Base-by-base conservation (phyloP, 2,888 invertebrate genomes). In the Siphonodentalium dalli region DNA sequence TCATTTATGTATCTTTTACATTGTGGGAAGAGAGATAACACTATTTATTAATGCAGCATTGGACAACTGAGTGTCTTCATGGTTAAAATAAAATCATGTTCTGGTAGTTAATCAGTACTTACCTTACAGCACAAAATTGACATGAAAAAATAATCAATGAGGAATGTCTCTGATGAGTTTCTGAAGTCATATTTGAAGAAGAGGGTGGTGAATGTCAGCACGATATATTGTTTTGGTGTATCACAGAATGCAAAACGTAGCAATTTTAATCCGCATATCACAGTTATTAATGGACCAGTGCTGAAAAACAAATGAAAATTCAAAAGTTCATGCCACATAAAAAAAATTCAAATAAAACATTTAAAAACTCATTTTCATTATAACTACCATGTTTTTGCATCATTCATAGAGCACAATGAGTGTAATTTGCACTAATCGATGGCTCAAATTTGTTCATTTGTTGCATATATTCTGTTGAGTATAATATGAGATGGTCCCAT, bases 81-180 rank as follows among this genome's bases (percentile, higher is more conserved):
- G n/a, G n/a, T n/a, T n/a, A n/a, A n/a, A n/a, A n/a, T n/a, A n/a
- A n/a, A n/a, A n/a, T n/a, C n/a, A n/a, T n/a, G n/a, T n/a, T n/a
- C n/a, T n/a, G n/a, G n/a, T n/a, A n/a, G n/a, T n/a, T n/a, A 48
- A 31, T 13, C 6, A 11, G 9, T 7, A 44, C 71, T 68, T 56
- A 92, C 88, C 82, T 97, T 96, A 71, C 88, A 89, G 73, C 91
- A 93, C 37, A 91, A 86, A 56, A 96, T 89, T 49, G 92, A 90
- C 69, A 92, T 90, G 61, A 98, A 84, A 83, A 93, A 97, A 81
- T 94, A 94, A 81, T 96, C 93, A 0, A 97, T 87, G 13, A 97
- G 87, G 79, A 96, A 95, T 0, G 92, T 91, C 81, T 95, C 93
- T 18, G 91, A 89, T 28, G 89, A 85, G 40, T 86, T 84, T 24